Evolutionary conservation across 2,113 vertebrate genomes (phyloP).

Genomic region (Hemichromis elongatus): DNA sequence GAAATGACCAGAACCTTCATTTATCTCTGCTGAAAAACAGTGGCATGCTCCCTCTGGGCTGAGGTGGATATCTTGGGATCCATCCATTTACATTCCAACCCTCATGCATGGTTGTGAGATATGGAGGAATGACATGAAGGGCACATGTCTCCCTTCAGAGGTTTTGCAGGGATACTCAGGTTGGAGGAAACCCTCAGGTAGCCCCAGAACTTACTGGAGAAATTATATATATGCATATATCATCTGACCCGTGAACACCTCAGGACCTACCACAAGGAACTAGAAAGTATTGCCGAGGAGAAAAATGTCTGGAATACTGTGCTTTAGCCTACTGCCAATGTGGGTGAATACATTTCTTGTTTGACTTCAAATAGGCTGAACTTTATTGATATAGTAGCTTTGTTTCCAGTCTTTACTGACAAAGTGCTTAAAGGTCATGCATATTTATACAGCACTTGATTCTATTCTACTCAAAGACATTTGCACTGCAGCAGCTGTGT

Average conservation of each 20-base stretch:
- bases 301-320: background rate
- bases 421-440: background rate
- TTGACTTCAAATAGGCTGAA: background rate
- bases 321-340: background rate
- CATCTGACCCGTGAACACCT: background rate
- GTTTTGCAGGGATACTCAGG: background rate
- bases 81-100: background rate
- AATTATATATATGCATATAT: background rate
- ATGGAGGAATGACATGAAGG: background rate
- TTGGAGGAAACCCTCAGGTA: background rate
- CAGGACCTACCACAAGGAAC: background rate
- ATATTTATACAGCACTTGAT: background rate
- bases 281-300: background rate
- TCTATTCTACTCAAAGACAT: background rate
- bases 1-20: fast-evolving
- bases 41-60: background rate
- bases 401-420: background rate
- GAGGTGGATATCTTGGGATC: background rate
- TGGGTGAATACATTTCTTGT: background rate
- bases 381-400: background rate
- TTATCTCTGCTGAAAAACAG: background rate
- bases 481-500: background rate
- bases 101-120: fast-evolving
- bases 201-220: background rate
- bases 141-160: background rate